Evolutionary conservation across 64 coral and sea anemone species (phyloP).

Genomic region (Anthopleura sola): DNA sequence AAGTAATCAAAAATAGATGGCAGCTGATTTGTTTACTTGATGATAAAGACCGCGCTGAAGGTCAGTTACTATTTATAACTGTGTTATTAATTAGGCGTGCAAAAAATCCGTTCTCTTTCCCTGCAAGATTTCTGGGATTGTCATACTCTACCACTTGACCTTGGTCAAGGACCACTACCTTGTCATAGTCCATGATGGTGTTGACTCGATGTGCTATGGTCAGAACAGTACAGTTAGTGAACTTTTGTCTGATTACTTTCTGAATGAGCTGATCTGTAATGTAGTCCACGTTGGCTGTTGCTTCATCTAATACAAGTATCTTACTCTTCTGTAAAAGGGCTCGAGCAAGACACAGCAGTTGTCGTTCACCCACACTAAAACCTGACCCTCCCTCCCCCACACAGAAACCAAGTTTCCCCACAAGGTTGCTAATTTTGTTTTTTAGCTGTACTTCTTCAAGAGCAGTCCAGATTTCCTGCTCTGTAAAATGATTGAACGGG

Average conservation of each 20-base stretch:
- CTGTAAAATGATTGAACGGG: not conserved
- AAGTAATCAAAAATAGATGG: too few species aligned
- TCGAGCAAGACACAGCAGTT: conserved; percentile 38
- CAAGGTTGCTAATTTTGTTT: not conserved
- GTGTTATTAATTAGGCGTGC: conserved; percentile 41
- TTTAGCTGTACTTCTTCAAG: not conserved
- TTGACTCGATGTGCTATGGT: conserved; percentile 57
- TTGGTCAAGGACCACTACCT: conserved; percentile 55
- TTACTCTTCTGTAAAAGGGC: conserved; percentile 15
- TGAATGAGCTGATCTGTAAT: conserved; percentile 28
- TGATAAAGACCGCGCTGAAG: too few species aligned
- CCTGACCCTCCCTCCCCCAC: conserved; percentile 13
- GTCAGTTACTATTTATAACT: too few species aligned
- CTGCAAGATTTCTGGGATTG: conserved; percentile 29
- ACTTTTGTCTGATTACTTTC: conserved; percentile 17
- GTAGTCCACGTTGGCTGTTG: conserved; percentile 50
- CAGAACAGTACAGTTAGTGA: conserved; percentile 4
- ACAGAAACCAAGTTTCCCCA: not conserved
- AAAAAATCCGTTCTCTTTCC: conserved; percentile 46
- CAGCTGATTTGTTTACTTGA: too few species aligned
- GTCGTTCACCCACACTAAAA: conserved; percentile 26
- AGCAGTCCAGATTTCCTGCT: conserved; percentile 28
- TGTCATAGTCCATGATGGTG: conserved; percentile 64
- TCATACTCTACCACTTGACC: conserved; percentile 60
- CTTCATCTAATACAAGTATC: conserved; percentile 32